Evolutionary conservation across 2,797 vertebrate genomes (phyloP), one percentile per base, ranked within the genome.

Genomic region (Eremophila alpestris): DNA sequence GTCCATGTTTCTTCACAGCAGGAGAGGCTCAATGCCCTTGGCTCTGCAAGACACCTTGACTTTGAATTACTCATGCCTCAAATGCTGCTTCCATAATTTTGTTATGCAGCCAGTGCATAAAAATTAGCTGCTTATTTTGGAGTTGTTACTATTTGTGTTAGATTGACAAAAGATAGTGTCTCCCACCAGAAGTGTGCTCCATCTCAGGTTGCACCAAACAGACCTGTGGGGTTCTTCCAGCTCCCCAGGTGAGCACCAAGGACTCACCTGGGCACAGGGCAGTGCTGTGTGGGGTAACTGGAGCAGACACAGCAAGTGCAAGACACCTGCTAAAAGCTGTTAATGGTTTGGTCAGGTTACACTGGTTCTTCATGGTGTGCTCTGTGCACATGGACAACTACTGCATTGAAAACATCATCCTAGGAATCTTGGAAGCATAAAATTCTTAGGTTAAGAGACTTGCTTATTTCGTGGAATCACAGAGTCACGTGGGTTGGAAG

Each of bases 211-310:
- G 36, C 20, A 55, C 26, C 45, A 16, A 55, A 11, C 8, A 40
- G 55, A 21, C 16, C 8, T 64, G 60, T 18, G 48, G 82, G 77
- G 21, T 34, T 62, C 27, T n/a, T 38, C 48, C 48, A 65, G 51
- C 41, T 70, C 11, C 36, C 8, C 36, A 38, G 51, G 46, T 27
- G 48, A 83, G 56, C 56, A 19, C 27, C 2, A 7, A 20, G 26
- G 49, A 43, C 2, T 21, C 4, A 16, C n/a, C 7, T 36, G 8
- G 7, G 9, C n/a, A 7, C 41, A 27, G 56, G 30, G 10, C 20
- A 14, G 7, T 13, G 52, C 56, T 0, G 0, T 12, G 41, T n/a
- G 8, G 3, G 81, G 20, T 52, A 16, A 5, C 20, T 18, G 23
- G 13, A 60, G 36, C n/a, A n/a, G 56, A 14, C 26, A 30, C 23